phyloP scores from a whole-genome alignment of 1,140 invertebrate genomes.

The Drosophila paulistorum region DNA sequence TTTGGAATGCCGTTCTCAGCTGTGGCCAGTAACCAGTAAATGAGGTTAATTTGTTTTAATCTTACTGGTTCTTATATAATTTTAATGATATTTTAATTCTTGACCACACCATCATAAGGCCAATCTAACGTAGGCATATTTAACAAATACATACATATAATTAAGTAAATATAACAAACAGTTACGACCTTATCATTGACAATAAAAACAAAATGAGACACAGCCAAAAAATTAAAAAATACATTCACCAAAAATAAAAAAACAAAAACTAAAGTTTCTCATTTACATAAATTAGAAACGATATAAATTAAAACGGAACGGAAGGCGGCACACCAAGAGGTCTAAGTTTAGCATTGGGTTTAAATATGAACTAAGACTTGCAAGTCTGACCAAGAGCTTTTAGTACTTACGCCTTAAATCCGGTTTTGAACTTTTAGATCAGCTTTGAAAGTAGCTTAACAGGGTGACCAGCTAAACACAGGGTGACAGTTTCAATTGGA shows the following conservation, averaged over 20 bases:
- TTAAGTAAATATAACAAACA: constrained; percentile 40
- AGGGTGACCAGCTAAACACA: not conserved
- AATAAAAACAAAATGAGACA: constrained; percentile 48
- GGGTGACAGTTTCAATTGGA: too few species aligned
- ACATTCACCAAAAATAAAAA: constrained; percentile 61
- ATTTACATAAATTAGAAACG: constrained; percentile 77
- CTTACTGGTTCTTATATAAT: constrained; percentile 70
- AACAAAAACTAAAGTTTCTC: constrained; percentile 60
- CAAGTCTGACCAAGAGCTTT: not conserved
- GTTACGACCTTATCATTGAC: constrained; percentile 52
- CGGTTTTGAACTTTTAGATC: not conserved
- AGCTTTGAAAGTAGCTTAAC: not conserved
- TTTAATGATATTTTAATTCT: constrained; percentile 63
- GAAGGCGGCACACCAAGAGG: constrained; percentile 38
- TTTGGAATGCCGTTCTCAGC: constrained; percentile 37
- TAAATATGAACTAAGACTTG: not conserved
- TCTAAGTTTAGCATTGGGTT: not conserved
- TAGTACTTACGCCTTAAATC: not conserved
- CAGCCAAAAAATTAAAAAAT: constrained; percentile 38
- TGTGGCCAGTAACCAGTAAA: constrained; percentile 58
- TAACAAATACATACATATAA: constrained; percentile 32
- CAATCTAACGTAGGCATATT: constrained; percentile 25
- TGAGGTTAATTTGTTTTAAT: constrained; percentile 72
- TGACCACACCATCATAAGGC: constrained; percentile 24
- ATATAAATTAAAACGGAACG: constrained; percentile 72